phyloP scores from a whole-genome alignment of 1,140 invertebrate species.

The Alviniconcha marisindica region DNA sequence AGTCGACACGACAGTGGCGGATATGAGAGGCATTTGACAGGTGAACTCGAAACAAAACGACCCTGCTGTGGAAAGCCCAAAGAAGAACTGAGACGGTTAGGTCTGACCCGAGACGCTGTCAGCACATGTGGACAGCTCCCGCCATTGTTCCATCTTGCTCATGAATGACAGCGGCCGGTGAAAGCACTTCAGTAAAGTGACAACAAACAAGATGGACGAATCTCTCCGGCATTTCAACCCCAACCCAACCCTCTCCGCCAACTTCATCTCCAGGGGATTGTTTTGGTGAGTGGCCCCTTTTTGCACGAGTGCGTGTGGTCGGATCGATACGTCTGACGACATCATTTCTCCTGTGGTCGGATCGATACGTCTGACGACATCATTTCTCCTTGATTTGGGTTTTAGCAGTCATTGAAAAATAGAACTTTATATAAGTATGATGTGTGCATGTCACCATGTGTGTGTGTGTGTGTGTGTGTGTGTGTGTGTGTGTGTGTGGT shows the following conservation, averaged over 20 bases:
- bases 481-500: too few relatives aligned
- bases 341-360: too few relatives aligned
- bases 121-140: neutral
- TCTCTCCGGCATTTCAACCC: conserved; percentile 67
- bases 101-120: neutral
- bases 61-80: neutral
- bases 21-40: neutral
- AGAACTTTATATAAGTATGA: too few relatives aligned
- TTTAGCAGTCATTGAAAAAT: too few relatives aligned
- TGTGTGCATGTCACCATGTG: too few relatives aligned
- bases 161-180: too few relatives aligned
- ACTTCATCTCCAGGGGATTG: conserved; percentile 64
- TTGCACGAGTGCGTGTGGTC: too few relatives aligned
- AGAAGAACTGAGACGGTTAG: neutral
- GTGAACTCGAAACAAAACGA: neutral
- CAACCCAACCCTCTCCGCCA: conserved; percentile 61
- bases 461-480: too few relatives aligned
- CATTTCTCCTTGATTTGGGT: too few relatives aligned
- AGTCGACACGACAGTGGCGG: neutral
- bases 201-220: conserved; percentile 62
- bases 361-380: too few relatives aligned
- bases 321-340: too few relatives aligned
- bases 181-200: neutral
- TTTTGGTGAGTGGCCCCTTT: conserved; percentile 70
- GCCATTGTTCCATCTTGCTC: neutral